A percentile compares a stretch with the other conserved stretches of the same genome.
These are phyloP conservation scores for Halcyon malimbica DNA, from an alignment of 2,113 vertebrate genomes.

Conservation along the genomic window DNA sequence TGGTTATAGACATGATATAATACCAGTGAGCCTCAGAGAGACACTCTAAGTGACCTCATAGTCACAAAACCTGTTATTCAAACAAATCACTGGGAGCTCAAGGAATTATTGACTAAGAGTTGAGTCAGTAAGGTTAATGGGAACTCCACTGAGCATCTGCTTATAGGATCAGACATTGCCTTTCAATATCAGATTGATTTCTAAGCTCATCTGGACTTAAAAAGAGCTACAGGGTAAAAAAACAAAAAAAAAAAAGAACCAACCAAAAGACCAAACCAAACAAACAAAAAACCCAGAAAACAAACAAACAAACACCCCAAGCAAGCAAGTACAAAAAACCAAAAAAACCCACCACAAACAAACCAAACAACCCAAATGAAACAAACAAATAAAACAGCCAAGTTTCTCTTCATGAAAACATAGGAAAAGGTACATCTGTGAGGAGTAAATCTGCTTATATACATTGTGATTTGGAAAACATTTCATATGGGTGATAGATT, in stretches of 20 bases:
- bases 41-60: neutral
- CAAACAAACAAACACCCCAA: neutral
- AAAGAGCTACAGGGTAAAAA: neutral
- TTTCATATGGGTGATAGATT: neutral
- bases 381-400: neutral
- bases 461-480: neutral
- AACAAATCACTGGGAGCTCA: neutral
- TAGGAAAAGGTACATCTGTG: neutral
- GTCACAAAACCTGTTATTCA: neutral
- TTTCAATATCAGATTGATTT: neutral
- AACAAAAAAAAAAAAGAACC: neutral
- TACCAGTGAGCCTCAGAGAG: neutral
- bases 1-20: neutral
- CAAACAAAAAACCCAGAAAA: neutral
- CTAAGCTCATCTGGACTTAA: neutral
- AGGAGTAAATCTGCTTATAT: neutral
- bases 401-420: neutral
- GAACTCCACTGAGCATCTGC: neutral
- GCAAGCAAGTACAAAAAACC: neutral
- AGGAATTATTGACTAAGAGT: neutral
- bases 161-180: neutral
- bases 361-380: neutral
- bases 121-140: neutral
- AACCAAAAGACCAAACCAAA: neutral
- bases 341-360: neutral